Evolutionary conservation across 1,140 invertebrate species (phyloP).

Genomic region (Eueides isabella): DNA sequence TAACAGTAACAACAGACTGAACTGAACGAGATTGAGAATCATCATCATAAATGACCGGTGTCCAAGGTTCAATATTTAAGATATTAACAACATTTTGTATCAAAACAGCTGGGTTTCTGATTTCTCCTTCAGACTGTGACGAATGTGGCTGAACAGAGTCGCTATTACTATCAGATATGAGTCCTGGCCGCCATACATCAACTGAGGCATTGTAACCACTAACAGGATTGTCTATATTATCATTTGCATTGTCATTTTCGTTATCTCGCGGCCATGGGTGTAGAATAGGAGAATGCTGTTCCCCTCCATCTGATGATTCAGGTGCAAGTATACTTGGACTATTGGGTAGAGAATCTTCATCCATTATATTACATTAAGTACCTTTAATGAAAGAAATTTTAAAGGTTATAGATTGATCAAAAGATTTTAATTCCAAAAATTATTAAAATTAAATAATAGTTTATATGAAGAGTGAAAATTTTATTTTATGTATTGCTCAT

Average conservation of each 20-base stretch:
- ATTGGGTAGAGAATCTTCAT: slow-evolving; percentile 32
- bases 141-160: slow-evolving; percentile 6
- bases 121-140: not conserved
- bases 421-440: no score
- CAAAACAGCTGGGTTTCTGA: slow-evolving; percentile 4
- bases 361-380: slow-evolving; percentile 28
- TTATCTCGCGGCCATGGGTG: not conserved
- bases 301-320: slow-evolving; percentile 22
- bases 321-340: slow-evolving; percentile 31
- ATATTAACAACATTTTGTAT: not conserved
- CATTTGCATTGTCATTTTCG: slow-evolving; percentile 21
- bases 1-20: slow-evolving; percentile 30
- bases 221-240: slow-evolving; percentile 7
- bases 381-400: slow-evolving; percentile 17
- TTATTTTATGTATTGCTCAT: no score
- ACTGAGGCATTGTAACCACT: not conserved
- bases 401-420: not conserved
- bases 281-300: not conserved
- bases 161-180: not conserved
- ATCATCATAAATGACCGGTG: slow-evolving; percentile 25
- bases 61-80: slow-evolving; percentile 12
- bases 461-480: no score
- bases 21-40: slow-evolving; percentile 32
- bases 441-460: not conserved
- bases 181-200: not conserved